Conservation (phyloP, 2,888 invertebrate species). For the Thyatira batis region DNA sequence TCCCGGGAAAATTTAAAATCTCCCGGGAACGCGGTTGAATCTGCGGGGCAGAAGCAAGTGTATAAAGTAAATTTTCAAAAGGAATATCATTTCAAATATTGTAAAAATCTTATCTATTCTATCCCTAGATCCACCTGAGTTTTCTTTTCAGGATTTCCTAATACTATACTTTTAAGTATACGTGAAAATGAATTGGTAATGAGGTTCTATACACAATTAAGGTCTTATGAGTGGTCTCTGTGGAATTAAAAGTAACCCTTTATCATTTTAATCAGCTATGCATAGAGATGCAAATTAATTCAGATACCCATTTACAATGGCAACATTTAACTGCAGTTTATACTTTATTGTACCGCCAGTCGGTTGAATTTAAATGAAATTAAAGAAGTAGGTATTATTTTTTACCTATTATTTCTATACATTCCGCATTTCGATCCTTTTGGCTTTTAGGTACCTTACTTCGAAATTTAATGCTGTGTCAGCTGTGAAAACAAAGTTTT, state of each 20-base stretch:
- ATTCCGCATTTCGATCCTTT: too few species aligned
- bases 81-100: too few species aligned
- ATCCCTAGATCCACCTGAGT: too few species aligned
- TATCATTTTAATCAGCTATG: neutral
- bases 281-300: neutral
- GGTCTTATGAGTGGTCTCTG: neutral
- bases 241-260: neutral
- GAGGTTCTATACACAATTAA: neutral
- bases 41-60: too few species aligned
- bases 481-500: too few species aligned
- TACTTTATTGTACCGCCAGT: neutral
- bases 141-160: neutral
- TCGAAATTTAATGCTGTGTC: too few species aligned
- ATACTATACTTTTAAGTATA: neutral
- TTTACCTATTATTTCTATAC: constrained; percentile 28
- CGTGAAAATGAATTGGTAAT: neutral
- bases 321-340: neutral
- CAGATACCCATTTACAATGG: neutral
- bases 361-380: neutral
- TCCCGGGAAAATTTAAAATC: too few species aligned
- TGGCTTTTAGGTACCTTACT: too few species aligned
- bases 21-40: too few species aligned
- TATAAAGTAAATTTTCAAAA: too few species aligned
- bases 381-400: neutral
- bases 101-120: too few species aligned